Base-by-base conservation (phyloP, 1,140 invertebrate genomes). In the Zophobas atratus region DNA sequence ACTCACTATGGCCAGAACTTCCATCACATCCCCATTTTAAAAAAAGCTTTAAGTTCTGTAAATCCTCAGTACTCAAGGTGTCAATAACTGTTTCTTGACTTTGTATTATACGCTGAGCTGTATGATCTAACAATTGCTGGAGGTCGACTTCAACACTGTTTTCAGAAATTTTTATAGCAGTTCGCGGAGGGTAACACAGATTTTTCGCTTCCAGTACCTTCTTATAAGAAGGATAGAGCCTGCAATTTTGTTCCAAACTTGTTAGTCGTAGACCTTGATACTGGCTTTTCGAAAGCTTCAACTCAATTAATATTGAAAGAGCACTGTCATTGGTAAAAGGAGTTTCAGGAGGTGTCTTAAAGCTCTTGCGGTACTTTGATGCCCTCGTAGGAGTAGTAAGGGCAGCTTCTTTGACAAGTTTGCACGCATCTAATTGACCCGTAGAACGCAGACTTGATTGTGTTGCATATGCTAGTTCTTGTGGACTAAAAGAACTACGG, bases 401-500 rank as follows among this genome's bases (percentile, higher is more conserved):
- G 43, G 8, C 43, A 4, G 43, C 43, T 46, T 46, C 43, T 4
- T 46, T 4, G 8, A 46, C 3, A 4, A 46, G 8, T 46, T 46
- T 46, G 8, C 3, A 4, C 4, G 49, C 49, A 32, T 53, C 20
- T 8, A 8, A 2, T 2, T 53, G 5, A 6, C 49, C 49, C 5
- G 5, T n/a, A 8, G 5, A 8, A 6, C 49, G 5, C 49, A 53
- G 20, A 20, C 20, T 53, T n/a, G 20, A 6, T 53, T 53, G 49
- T 6, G 49, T n/a, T 8, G 49, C 49, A 32, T 53, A 53, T 6
- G 6, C 20, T 2, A 76, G 85, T 84, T 43, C 76, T 41, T 48
- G 82, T 79, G 67, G 77, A 72, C 75, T 83, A 80, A 49, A 87
- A 81, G 36, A 2, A 8, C 20, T n/a, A 8, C 49, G 49, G 20